Evolutionary conservation across 35 echinoderm and acorn worm species (phyloP), one percentile per base, ranked within the genome.

Genomic region (Apostichopus parvimensis): DNA sequence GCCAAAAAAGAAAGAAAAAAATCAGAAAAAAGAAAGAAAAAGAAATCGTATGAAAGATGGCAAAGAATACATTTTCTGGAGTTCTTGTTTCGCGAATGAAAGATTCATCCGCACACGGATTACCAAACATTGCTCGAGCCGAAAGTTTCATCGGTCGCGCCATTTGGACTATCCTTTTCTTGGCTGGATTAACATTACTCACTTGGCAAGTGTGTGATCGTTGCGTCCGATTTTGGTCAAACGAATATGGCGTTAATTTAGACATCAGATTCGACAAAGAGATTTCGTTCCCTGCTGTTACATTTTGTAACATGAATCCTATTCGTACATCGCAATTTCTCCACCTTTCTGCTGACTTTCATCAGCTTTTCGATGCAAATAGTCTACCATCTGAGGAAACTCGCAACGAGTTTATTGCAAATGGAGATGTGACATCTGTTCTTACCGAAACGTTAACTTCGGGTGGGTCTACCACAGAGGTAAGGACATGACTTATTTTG

Each of bases 241-340:
- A 78, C 88, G 72, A 91, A 13, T 77, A 73, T 18, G 55, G 20
- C 73, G 76, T 91, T 11, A 77, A 57, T 24, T 9, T 91, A 5
- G 88, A 91, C 17, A 23, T 91, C 34, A 91, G 56, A 21, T 91
- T 91, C 72, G 34, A 45, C 24, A 91, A 76, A 57, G 54, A 77
- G 20, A 52, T 91, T 56, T 25, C 68, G 9, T 91, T 91, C 25
- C 88, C 88, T 53, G 88, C 88, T 6, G 73, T 91, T 15, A 77
- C 88, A 11, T 25, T 91, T 20, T 91, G 88, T 78, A 91, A 91
- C 73, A 13, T 91, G 73, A 91, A 91, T 56, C 88, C 88, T 2
- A 8, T 91, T 28, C 70, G 76, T 77, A 6, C 55, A 5, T 24
- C n/a, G 65, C 21, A 70, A 91, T 11, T 91, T 3, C 6, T 5